Evolutionary conservation across 1,140 invertebrate species (phyloP).

Genomic region (Helicoverpa armigera): DNA sequence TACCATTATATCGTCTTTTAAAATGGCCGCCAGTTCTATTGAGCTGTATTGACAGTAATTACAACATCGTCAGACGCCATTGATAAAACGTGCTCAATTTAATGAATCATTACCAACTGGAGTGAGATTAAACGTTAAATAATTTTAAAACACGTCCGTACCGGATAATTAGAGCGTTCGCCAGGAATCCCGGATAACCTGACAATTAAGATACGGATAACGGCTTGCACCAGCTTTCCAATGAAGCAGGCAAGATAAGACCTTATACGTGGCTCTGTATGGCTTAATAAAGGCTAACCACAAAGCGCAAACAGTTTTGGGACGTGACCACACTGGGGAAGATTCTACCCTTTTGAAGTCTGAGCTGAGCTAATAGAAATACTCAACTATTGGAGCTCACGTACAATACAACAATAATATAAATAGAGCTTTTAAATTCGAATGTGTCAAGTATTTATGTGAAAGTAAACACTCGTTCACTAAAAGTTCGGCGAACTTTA

Average conservation of each 20-base stretch:
- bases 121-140: conserved; percentile 41
- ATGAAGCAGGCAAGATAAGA: conserved; percentile 46
- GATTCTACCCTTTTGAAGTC: conserved; percentile 8
- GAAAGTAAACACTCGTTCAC: background rate
- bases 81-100: conserved; percentile 42
- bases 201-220: conserved; percentile 53
- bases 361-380: background rate
- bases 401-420: background rate
- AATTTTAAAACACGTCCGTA: conserved; percentile 54
- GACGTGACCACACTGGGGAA: background rate
- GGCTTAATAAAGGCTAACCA: conserved; percentile 34
- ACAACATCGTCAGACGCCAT: conserved; percentile 1
- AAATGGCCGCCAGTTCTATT: conserved; percentile 10
- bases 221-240: conserved; percentile 30
- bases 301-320: background rate
- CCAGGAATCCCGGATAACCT: conserved; percentile 37
- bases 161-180: conserved; percentile 55
- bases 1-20: background rate
- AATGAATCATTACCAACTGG: conserved; percentile 49
- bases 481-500: conserved; percentile 10
- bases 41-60: background rate
- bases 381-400: background rate
- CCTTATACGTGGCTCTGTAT: conserved; percentile 34
- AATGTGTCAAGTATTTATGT: background rate
- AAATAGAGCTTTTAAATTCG: background rate